Evolutionary conservation across 2,888 invertebrate species (phyloP).

Genomic region (Formica aserva): DNA sequence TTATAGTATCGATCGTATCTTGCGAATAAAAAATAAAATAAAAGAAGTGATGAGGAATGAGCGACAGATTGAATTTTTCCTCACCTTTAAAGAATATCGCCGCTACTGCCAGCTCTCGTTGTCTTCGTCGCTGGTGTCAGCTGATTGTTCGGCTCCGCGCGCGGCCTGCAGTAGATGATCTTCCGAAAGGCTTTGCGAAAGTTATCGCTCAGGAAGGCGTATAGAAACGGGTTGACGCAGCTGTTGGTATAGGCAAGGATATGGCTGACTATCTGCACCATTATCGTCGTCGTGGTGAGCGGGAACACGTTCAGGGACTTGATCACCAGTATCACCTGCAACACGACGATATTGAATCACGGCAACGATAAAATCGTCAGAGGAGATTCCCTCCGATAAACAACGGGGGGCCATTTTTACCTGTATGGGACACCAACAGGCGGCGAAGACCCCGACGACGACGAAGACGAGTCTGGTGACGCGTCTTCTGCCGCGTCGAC

Average conservation of each 20-base stretch:
- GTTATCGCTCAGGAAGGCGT: slow-evolving; percentile 97
- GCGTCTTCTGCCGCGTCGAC: slow-evolving; percentile 93
- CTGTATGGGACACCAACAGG: slow-evolving; percentile 98
- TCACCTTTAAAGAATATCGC: slow-evolving; percentile 88
- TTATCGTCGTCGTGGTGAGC: slow-evolving; percentile 89
- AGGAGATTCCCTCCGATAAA: background rate
- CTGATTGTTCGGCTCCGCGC: slow-evolving; percentile 86
- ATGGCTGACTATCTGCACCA: slow-evolving; percentile 92
- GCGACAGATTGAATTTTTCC: slow-evolving; percentile 71
- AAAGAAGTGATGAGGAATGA: too few relatives aligned
- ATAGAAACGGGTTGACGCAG: slow-evolving; percentile 97
- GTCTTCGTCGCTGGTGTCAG: slow-evolving; percentile 89
- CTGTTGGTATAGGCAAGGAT: slow-evolving; percentile 97
- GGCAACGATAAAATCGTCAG: background rate
- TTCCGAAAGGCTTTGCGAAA: slow-evolving; percentile 95
- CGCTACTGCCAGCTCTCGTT: slow-evolving; percentile 90
- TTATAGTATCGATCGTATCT: background rate
- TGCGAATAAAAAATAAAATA: background rate
- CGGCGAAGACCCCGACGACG: slow-evolving; percentile 96
- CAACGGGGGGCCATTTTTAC: slow-evolving; percentile 86
- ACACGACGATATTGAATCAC: background rate
- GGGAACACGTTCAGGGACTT: slow-evolving; percentile 92
- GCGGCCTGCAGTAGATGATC: slow-evolving; percentile 89
- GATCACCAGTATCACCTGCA: slow-evolving; percentile 92
- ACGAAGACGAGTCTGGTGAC: slow-evolving; percentile 97